Evolutionary conservation across 2,888 invertebrate genomes (phyloP).

Genomic region (Neocrepidodera transversa): DNA sequence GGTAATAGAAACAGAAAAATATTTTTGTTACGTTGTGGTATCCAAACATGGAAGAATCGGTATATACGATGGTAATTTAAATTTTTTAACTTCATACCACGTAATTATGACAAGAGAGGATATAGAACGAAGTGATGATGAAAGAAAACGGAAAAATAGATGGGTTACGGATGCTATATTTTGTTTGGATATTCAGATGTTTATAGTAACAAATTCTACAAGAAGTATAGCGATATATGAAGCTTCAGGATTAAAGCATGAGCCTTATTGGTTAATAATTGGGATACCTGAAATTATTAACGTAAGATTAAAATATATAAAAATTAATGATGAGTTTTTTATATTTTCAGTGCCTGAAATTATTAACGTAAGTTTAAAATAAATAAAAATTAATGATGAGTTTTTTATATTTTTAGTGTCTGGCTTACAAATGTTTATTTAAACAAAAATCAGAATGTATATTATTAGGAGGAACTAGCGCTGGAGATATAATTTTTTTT

Average conservation of each 20-base stretch:
- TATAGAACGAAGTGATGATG: conserved; percentile 56
- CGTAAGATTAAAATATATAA: conserved; percentile 51
- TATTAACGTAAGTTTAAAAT: conserved; percentile 60
- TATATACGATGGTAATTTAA: conserved; percentile 66
- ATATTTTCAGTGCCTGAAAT: conserved; percentile 62
- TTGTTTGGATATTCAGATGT: conserved; percentile 64
- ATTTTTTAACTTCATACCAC: conserved; percentile 62
- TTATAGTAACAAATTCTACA: conserved; percentile 66
- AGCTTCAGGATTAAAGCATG: conserved; percentile 66
- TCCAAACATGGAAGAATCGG: conserved; percentile 68
- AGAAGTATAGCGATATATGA: conserved; percentile 69
- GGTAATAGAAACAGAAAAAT: conserved; percentile 62
- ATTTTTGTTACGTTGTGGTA: conserved; percentile 68
- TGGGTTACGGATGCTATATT: conserved; percentile 72
- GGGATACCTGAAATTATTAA: conserved; percentile 66
- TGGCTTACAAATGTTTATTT: conserved; percentile 59
- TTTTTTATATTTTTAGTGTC: conserved; percentile 56
- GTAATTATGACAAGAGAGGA: conserved; percentile 65
- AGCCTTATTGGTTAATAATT: conserved; percentile 65
- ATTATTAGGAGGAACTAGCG: conserved; percentile 65
- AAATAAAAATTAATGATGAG: not conserved
- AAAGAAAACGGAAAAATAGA: conserved; percentile 55
- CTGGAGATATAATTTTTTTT: conserved; percentile 63
- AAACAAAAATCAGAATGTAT: conserved; percentile 51
- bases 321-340: not conserved